Evolutionary conservation across 2,113 vertebrate genomes (phyloP).

Genomic region (Penelope pileata): DNA sequence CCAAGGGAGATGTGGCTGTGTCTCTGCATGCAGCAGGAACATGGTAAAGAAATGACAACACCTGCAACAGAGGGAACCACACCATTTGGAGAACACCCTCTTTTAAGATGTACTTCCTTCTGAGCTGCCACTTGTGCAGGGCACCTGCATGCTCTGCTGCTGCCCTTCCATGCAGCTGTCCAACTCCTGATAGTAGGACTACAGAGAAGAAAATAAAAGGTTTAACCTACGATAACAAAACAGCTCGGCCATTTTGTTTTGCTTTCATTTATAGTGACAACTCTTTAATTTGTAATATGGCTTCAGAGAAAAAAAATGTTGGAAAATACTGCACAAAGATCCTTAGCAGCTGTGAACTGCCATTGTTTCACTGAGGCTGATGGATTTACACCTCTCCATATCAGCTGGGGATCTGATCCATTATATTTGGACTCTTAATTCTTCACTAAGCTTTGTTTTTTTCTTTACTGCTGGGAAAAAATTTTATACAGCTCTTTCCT

Average conservation of each 20-base stretch:
- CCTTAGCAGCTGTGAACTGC: neutral
- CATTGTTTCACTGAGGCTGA: neutral
- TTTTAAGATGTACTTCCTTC: neutral
- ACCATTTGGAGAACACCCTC: neutral
- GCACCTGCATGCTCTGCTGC: neutral
- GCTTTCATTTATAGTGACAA: neutral
- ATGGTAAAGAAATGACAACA: neutral
- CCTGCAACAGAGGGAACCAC: neutral
- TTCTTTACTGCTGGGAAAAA: neutral
- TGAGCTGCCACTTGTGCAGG: neutral
- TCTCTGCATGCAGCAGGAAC: neutral
- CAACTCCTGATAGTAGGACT: neutral
- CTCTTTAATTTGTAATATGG: neutral
- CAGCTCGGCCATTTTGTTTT: neutral
- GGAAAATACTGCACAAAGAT: neutral
- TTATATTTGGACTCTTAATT: neutral
- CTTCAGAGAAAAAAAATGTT: neutral
- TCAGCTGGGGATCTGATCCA: neutral
- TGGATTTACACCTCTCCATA: neutral
- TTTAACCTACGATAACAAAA: neutral
- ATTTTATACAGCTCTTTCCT: neutral
- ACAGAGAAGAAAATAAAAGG: rapidly evolving
- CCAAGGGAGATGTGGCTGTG: neutral
- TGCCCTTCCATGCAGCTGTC: neutral
- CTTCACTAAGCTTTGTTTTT: neutral